A percentile compares a stretch with the other conserved stretches of the same genome.
These are phyloP conservation scores for Aphelocoma californica DNA, from an alignment of 2,797 vertebrate genomes.

Conservation along the genomic window DNA sequence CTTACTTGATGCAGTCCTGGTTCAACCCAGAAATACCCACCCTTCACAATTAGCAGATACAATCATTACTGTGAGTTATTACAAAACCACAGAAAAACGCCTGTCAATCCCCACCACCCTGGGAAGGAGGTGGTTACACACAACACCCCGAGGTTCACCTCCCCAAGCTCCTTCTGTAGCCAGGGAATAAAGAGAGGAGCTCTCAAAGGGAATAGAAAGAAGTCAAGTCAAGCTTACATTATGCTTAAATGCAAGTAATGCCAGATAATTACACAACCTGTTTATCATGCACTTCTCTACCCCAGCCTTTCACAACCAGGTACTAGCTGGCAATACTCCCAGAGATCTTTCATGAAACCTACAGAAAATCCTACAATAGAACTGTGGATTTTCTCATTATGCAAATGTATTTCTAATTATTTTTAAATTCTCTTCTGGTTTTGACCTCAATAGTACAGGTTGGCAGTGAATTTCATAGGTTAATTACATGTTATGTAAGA, in stretches of 20 bases:
- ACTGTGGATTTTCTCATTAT: conserved; percentile 48
- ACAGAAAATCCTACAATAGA: conserved; percentile 19
- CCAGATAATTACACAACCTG: conserved; percentile 28
- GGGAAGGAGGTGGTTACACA: neutral
- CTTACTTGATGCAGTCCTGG: neutral
- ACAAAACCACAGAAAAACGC: neutral
- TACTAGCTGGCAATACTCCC: conserved; percentile 42
- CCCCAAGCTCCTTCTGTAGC: neutral
- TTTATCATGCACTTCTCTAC: conserved; percentile 11
- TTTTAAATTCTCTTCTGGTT: conserved; percentile 28
- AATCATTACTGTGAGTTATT: neutral
- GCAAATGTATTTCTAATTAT: conserved; percentile 45
- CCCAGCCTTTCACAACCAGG: conserved; percentile 16
- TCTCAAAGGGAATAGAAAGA: neutral
- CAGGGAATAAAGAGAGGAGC: neutral
- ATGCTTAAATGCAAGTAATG: neutral
- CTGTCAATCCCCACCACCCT: neutral
- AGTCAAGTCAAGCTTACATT: neutral
- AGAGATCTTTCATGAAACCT: neutral
- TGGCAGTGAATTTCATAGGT: conserved; percentile 40
- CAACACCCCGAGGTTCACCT: neutral
- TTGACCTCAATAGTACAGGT: conserved; percentile 7
- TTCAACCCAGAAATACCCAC: neutral
- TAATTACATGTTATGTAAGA: conserved; percentile 39
- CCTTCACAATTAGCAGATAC: neutral